Evolutionary conservation across 2,888 invertebrate genomes (phyloP), one percentile per base, ranked within the genome.

Genomic region (Eupelmus urozonus): DNA sequence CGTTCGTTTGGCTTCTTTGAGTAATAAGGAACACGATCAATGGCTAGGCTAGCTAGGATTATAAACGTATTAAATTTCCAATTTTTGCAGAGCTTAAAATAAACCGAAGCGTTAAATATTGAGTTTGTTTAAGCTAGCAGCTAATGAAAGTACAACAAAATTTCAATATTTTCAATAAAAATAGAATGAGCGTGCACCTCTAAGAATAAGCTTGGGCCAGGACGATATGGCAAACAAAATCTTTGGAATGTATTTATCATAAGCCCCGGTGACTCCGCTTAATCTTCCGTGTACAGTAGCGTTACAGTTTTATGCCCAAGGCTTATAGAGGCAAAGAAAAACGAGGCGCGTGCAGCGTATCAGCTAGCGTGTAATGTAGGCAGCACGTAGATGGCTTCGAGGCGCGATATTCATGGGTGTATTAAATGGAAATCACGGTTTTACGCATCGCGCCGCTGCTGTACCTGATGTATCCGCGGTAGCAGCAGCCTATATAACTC

Each of bases 371-470:
- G 25, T 7, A 57, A 20, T 23, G 49, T 29, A 71, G 25, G 18
- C 34, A 18, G 23, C 42, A 18, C 18, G 13, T 16, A 18, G 51
- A 23, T 63, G 49, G 23, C 23, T 66, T 25, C 42, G 29, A 55
- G 20, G 45, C 25, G 27, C 29, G n/a, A 80, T 85, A 85, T 86
- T 85, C 85, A 84, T 84, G 49, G 81, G 82, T 62, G 78, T 81
- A 85, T 85, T 84, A 85, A 85, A 85, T 85, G 86, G 76, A 76
- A 86, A 86, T 85, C 82, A 83, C 83, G 83, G 82, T 82, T 84
- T 84, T 82, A 82, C 83, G 82, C 81, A 45, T 55, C 65, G 11
- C 18, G 20, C 49, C 49, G 20, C 2, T 18, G 49, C 7, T 5
- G 3, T 49, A 49, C 72, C 78, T 78, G 80, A 81, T 81, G 82